Evolutionary conservation across 1,140 invertebrate species (phyloP).

Genomic region (Vanessa tameamea): DNA sequence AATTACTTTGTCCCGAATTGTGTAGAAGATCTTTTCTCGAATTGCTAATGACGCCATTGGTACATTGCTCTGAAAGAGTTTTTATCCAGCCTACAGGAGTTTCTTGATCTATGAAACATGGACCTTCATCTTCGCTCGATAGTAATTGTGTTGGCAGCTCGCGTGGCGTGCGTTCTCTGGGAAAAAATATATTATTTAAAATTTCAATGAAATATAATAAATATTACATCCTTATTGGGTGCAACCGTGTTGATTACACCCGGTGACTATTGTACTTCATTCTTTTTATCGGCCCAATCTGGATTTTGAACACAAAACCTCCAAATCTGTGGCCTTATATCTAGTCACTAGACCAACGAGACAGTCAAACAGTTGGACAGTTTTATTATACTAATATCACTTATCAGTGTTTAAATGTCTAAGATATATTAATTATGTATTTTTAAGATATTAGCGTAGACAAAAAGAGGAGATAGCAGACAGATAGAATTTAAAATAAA

Average conservation of each 20-base stretch:
- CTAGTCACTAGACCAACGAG: too few species aligned
- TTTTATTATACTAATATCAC: too few species aligned
- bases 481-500: not conserved
- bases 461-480: too few species aligned
- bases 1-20: slow-evolving; percentile 45
- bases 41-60: slow-evolving; percentile 60
- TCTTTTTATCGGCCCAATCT: too few species aligned
- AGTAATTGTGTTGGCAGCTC: slow-evolving; percentile 63
- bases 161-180: slow-evolving; percentile 64
- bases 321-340: too few species aligned
- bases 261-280: too few species aligned
- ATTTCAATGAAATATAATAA: not conserved
- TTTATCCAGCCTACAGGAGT: slow-evolving; percentile 71
- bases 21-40: slow-evolving; percentile 69
- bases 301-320: too few species aligned
- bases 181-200: not conserved
- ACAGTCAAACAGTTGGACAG: too few species aligned
- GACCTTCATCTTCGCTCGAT: slow-evolving; percentile 78
- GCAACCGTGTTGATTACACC: too few species aligned
- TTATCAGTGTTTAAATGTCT: too few species aligned
- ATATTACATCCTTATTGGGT: not conserved
- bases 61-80: slow-evolving; percentile 64
- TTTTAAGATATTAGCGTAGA: too few species aligned
- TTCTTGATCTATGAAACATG: slow-evolving; percentile 71
- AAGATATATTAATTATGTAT: too few species aligned